phyloP scores from a whole-genome alignment of 2,888 invertebrate genomes.

The Cepaea hortensis region DNA sequence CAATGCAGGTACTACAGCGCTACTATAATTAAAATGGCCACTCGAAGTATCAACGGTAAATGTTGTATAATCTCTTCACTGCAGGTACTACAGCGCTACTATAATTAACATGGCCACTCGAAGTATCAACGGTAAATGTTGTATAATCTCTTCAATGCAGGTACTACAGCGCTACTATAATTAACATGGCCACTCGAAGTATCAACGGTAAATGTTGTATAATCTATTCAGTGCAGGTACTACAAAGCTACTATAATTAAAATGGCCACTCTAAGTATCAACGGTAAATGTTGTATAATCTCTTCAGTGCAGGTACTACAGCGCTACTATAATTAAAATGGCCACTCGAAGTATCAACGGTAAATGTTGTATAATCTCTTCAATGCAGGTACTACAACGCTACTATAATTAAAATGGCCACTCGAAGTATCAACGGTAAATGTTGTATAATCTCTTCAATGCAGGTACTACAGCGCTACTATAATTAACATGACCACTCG shows the following conservation, averaged over 20 bases:
- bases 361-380: too few species aligned
- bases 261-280: too few species aligned
- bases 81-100: constrained; percentile 79
- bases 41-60: too few species aligned
- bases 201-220: too few species aligned
- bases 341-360: too few species aligned
- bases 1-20: constrained; percentile 79
- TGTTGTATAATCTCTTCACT: neutral
- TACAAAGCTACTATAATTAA: constrained; percentile 79
- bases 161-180: constrained; percentile 80
- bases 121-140: too few species aligned
- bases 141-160: constrained; percentile 60
- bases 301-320: constrained; percentile 77
- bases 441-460: neutral
- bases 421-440: too few species aligned
- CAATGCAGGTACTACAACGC: constrained; percentile 79
- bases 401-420: constrained; percentile 78
- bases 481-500: constrained; percentile 78
- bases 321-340: constrained; percentile 78
- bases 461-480: constrained; percentile 79
- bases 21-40: constrained; percentile 78
- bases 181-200: too few species aligned
- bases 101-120: constrained; percentile 78
- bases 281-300: too few species aligned
- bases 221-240: constrained; percentile 74